Base-by-base conservation (phyloP, 2,888 invertebrate genomes). In the Unio delphinus region DNA sequence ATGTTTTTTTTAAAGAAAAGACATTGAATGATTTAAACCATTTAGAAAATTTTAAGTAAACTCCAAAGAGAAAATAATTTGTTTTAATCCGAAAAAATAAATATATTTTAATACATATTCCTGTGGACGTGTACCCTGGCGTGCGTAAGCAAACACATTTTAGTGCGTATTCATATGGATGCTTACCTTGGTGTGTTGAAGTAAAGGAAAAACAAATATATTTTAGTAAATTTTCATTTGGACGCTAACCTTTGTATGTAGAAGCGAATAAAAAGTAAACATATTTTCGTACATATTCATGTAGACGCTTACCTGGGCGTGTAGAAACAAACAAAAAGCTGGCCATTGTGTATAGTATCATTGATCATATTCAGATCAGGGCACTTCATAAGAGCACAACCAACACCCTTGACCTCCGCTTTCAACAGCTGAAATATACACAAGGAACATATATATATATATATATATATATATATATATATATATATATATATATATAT, bases 181-280 rank as follows among this genome's bases (percentile, higher is more conserved):
- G 75, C 78, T 69, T 72, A 82, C 82, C 73, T 75, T 30, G 79
- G 82, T 8, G 80, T 73, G 60, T 80, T 78, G 72, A 80, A 80
- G 63, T 79, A 80, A 8, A 77, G 1, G 11, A 45, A 45, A 45
- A 45, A 11, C 8, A 45, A 45, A 45, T 45, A 45, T 45, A 11
- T 45, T 45, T 15, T 45, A 45, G 11, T 45, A 45, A 11, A 11
- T 45, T 11, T 45, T 45, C 45, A 2, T 15, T 11, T 45, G 45
- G 18, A 67, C 55, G 75, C 78, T 69, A 72, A 82, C 82, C 74
- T 75, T 30, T 79, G 82, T 11, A 79, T 73, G 61, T 80, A 78
- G 71, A 80, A 82, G 63, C 82, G 80, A 15, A 77, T 2, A 11
- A 45, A 8, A 45, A 45, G 11, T 11, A 45, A 45, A 45, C 0